phyloP scores from a whole-genome alignment of 2,888 invertebrate species.

The Sinelater perroti region DNA sequence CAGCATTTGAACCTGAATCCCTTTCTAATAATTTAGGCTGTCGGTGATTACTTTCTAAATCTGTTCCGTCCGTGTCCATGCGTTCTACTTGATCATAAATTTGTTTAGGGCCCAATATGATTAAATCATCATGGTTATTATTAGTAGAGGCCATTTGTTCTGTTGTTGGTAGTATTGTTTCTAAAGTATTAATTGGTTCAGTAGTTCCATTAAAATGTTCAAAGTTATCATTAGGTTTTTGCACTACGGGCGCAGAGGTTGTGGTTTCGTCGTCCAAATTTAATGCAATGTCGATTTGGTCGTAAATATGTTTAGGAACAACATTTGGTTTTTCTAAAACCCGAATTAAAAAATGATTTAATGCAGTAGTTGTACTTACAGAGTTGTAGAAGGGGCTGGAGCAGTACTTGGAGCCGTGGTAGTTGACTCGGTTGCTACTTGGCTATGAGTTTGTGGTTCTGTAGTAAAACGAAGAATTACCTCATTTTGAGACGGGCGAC shows the following conservation, averaged over 20 bases:
- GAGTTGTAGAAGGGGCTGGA: too few relatives aligned
- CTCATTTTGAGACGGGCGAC: neutral
- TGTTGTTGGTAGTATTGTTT: neutral
- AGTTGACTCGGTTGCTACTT: too few relatives aligned
- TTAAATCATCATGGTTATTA: too few relatives aligned
- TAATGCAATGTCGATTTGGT: constrained; percentile 45
- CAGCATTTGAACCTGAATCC: neutral
- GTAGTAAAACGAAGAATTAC: too few relatives aligned
- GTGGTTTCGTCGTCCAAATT: constrained; percentile 1
- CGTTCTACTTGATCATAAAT: neutral
- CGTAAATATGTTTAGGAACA: constrained; percentile 52
- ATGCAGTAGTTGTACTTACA: neutral
- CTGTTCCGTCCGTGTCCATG: neutral
- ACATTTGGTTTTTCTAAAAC: neutral
- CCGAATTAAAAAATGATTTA: neutral
- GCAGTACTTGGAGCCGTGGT: too few relatives aligned
- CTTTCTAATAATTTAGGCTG: neutral
- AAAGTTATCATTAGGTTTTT: too few relatives aligned
- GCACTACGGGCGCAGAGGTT: neutral
- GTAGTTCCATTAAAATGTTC: too few relatives aligned
- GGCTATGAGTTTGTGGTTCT: too few relatives aligned
- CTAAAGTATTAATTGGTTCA: too few relatives aligned
- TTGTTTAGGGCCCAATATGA: neutral
- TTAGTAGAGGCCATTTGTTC: neutral
- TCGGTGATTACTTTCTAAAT: neutral